Conservation (phyloP, 2,888 invertebrate species). For the Leucozona laternaria region DNA sequence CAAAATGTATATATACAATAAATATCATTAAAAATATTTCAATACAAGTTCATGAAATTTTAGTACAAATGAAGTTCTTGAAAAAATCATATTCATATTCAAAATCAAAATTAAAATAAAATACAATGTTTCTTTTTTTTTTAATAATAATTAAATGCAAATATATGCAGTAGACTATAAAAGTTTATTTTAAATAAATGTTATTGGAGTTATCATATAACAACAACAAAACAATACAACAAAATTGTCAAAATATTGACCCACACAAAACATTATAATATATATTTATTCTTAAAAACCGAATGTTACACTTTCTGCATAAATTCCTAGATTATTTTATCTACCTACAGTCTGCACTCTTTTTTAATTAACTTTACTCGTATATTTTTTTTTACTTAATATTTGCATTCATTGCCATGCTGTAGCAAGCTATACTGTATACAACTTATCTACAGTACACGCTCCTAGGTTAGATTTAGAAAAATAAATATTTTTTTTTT, state of each 20-base stretch:
- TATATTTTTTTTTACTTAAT: not conserved
- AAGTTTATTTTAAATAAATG: too few relatives aligned
- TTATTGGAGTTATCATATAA: too few relatives aligned
- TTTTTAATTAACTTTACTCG: slow-evolving; percentile 19
- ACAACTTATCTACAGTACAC: not conserved
- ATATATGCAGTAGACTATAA: too few relatives aligned
- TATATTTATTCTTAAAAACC: not conserved
- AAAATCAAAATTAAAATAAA: too few relatives aligned
- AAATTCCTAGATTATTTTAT: not conserved
- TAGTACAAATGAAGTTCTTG: too few relatives aligned
- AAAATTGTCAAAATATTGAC: not conserved
- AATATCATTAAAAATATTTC: too few relatives aligned
- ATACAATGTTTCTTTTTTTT: too few relatives aligned
- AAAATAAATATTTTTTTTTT: too few relatives aligned
- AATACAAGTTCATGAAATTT: too few relatives aligned
- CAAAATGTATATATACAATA: too few relatives aligned
- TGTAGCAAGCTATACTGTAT: not conserved
- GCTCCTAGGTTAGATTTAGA: not conserved
- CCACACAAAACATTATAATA: not conserved
- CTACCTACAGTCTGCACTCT: not conserved
- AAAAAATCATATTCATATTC: too few relatives aligned
- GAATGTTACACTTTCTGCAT: not conserved
- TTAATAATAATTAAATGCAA: too few relatives aligned
- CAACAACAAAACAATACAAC: not conserved
- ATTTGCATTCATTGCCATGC: slow-evolving; percentile 2